Percentiles rank a stretch among this genome's conserved stretches.
Evolutionary conservation across 2,113 vertebrate genomes (phyloP).

Genomic region (Paraplagusia blochii): DNA sequence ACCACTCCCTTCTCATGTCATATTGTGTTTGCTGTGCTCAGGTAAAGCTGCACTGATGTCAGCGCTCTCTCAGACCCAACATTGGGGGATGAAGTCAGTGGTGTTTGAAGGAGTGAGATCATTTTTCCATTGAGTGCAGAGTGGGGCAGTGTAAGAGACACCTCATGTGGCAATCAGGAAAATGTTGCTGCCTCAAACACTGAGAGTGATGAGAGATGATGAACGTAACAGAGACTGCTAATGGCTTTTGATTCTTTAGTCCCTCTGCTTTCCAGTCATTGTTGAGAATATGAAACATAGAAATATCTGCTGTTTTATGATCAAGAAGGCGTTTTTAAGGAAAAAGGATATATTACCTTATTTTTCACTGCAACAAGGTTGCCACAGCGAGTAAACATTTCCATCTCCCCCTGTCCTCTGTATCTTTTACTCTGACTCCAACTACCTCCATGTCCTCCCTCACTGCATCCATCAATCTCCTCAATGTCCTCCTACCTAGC

Average conservation of each 20-base stretch:
- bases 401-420: too few relatives aligned
- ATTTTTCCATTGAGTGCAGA: slow-evolving; percentile 73
- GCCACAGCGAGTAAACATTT: too few relatives aligned
- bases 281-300: neutral
- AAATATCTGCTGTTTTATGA: too few relatives aligned
- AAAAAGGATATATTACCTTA: too few relatives aligned
- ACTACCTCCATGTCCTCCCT: too few relatives aligned
- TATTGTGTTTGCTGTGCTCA: slow-evolving; percentile 38
- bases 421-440: too few relatives aligned
- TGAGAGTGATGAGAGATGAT: slow-evolving; percentile 3
- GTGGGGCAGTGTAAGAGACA: slow-evolving; percentile 72
- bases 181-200: slow-evolving; percentile 22
- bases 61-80: slow-evolving; percentile 43
- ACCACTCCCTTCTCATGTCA: slow-evolving; percentile 25
- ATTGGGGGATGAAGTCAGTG: slow-evolving; percentile 67
- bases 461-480: too few relatives aligned
- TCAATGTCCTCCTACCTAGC: too few relatives aligned
- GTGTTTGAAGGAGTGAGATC: slow-evolving; percentile 72
- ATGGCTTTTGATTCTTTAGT: neutral
- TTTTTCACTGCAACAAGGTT: too few relatives aligned
- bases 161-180: slow-evolving; percentile 66
- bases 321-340: too few relatives aligned
- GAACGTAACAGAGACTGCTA: neutral
- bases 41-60: slow-evolving; percentile 63
- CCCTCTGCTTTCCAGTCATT: too few relatives aligned